phyloP scores from a whole-genome alignment of 2,888 invertebrate species.

The Metallyticus violacea region DNA sequence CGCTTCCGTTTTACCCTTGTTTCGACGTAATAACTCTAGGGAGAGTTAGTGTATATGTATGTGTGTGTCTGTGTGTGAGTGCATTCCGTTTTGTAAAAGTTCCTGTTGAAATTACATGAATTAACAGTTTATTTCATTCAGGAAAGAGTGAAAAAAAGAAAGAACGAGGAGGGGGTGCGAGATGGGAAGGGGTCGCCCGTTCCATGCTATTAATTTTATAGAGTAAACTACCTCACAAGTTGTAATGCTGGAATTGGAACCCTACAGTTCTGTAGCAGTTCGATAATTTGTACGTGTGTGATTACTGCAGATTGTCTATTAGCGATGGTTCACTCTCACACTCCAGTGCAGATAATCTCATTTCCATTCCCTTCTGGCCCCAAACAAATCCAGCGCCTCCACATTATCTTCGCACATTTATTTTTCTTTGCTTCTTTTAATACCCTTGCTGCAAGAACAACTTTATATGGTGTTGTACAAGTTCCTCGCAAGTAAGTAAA shows the following conservation, averaged over 20 bases:
- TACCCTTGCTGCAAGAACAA: too few relatives aligned
- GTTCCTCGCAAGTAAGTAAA: too few relatives aligned
- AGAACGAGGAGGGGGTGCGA: not conserved
- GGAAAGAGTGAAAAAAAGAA: not conserved
- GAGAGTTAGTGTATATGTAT: too few relatives aligned
- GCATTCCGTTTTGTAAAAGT: not conserved
- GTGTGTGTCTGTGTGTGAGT: not conserved
- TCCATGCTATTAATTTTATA: slow-evolving; percentile 2
- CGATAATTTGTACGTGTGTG: not conserved
- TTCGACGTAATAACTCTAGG: not conserved
- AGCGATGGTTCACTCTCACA: slow-evolving; percentile 1
- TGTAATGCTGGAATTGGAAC: not conserved
- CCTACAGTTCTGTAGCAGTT: not conserved
- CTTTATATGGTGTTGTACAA: too few relatives aligned
- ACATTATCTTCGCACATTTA: not conserved
- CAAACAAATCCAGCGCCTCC: not conserved
- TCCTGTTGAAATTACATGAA: slow-evolving; percentile 12
- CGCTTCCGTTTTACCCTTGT: not conserved
- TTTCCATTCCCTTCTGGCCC: not conserved
- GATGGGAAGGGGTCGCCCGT: not conserved
- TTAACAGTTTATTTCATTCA: slow-evolving; percentile 17
- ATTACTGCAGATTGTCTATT: slow-evolving; percentile 25
- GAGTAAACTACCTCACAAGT: not conserved
- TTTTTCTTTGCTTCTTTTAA: too few relatives aligned
- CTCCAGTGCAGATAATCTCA: slow-evolving; percentile 8